Conservation (phyloP, 2,888 invertebrate genomes). For the Sphaeridia pumilis region DNA sequence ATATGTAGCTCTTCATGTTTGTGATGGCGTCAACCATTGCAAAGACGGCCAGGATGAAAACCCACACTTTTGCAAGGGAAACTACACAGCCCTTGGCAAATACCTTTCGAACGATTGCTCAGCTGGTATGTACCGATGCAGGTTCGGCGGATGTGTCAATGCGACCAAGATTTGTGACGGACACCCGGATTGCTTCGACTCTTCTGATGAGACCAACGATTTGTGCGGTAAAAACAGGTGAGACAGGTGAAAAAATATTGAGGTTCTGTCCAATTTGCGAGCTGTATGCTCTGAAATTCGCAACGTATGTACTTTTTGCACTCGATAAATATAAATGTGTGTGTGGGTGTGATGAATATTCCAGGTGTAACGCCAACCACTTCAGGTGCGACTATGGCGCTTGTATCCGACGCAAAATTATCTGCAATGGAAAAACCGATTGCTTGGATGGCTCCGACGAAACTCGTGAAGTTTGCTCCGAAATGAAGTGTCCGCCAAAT, state of each 20-base stretch:
- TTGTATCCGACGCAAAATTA: constrained; percentile 17
- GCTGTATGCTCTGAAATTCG: too few species aligned
- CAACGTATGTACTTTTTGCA: neutral
- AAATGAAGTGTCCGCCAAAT: constrained; percentile 22
- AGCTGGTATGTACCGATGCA: constrained; percentile 29
- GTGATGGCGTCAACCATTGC: constrained; percentile 29
- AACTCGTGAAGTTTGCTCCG: constrained; percentile 26
- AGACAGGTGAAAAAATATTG: neutral
- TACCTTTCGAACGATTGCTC: constrained; percentile 22
- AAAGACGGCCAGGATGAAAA: constrained; percentile 29
- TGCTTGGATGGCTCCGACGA: constrained; percentile 31
- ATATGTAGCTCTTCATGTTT: constrained; percentile 26
- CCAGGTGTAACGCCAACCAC: constrained; percentile 27
- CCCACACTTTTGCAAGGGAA: constrained; percentile 25
- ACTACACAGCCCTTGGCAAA: constrained; percentile 21
- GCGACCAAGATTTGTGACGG: constrained; percentile 25
- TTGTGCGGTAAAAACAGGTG: constrained; percentile 31
- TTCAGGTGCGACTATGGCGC: constrained; percentile 31
- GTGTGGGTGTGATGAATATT: neutral
- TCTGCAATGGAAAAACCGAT: constrained; percentile 23
- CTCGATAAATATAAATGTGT: neutral
- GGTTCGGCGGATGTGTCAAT: constrained; percentile 27
- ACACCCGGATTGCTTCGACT: constrained; percentile 24
- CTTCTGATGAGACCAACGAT: constrained; percentile 28
- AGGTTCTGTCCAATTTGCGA: neutral